These are phyloP conservation scores for Corythornis cristatus DNA, from an alignment of 2,113 vertebrate species.

Conservation along the genomic window DNA sequence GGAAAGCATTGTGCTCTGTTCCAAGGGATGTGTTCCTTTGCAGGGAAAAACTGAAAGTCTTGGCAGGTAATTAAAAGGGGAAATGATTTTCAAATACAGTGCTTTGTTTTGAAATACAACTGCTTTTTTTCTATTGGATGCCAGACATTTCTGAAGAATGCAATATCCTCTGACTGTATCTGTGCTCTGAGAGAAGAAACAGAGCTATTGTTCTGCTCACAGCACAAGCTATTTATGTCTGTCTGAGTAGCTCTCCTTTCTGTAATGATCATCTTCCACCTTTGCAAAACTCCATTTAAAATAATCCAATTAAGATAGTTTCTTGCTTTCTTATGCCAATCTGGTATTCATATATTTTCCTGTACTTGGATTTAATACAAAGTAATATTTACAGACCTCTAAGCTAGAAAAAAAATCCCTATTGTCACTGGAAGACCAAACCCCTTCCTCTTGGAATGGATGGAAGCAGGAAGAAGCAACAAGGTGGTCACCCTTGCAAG, in stretches of 20 bases:
- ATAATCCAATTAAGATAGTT: constrained; percentile 11
- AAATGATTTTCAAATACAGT: constrained; percentile 51
- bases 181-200: constrained; percentile 31
- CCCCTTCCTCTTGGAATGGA: constrained; percentile 1
- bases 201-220: constrained; percentile 45
- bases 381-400: neutral
- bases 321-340: neutral
- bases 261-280: neutral
- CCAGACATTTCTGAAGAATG: constrained; percentile 39
- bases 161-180: constrained; percentile 45
- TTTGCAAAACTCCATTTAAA: neutral
- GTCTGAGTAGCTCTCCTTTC: neutral
- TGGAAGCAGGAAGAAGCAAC: neutral
- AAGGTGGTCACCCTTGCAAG: neutral
- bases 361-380: neutral
- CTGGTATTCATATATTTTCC: neutral
- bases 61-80: constrained; percentile 60
- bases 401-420: neutral
- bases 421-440: neutral
- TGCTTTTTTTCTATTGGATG: constrained; percentile 41
- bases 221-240: neutral
- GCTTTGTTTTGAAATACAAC: constrained; percentile 57
- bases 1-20: constrained; percentile 32
- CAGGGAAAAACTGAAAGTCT: constrained; percentile 39
- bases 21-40: constrained; percentile 37